Evolutionary conservation across 92 coral and sea anemone genomes (phyloP), one percentile per base, ranked within the genome.

Genomic region (Heteractis magnifica): DNA sequence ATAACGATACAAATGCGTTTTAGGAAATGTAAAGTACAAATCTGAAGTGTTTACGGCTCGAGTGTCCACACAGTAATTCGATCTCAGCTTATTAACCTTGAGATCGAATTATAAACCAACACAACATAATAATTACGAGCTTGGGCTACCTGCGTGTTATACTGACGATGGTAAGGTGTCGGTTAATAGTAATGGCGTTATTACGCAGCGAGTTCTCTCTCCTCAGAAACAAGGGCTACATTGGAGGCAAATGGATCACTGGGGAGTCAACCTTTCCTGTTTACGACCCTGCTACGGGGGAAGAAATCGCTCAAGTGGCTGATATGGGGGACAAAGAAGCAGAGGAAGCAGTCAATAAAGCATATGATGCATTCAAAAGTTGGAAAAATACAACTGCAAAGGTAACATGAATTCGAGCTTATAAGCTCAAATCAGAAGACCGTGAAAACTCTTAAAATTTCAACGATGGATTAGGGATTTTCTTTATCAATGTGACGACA

Each of bases 351-450:
- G 97, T 94, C 10, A 80, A 79, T 34, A 88, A 90, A 56, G 98
- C 98, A 8, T 81, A 91, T 68, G 81, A 91, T 53, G 99, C 97
- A 26, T 92, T 96, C 76, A 90, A 89, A 52, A 82, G 87, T 13
- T 96, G 99, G 99, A 96, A 88, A 85, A 71, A 88, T 41, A 88
- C 87, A 11, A 96, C 99, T 5, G 94, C 98, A 1, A 96, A 96
- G 94, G 99, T 96, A 78, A 34, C 44, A 0, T 2, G 44, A 34
- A 34, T 34, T 34, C 44, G 44, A 34, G 44, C 44, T 34, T 34
- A 34, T 1, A 34, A 34, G 44, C 44, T 34, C 44, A 34, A 34
- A 34, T 34, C 44, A 34, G 3, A 34, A 34, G 44, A 34, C 44
- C 44, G 44, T 34, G 44, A 34, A 34, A 34, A 34, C 44, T 2